These are phyloP conservation scores for Drosophila tropicalis DNA, from an alignment of 1,140 invertebrate species.

Conservation along the genomic window DNA sequence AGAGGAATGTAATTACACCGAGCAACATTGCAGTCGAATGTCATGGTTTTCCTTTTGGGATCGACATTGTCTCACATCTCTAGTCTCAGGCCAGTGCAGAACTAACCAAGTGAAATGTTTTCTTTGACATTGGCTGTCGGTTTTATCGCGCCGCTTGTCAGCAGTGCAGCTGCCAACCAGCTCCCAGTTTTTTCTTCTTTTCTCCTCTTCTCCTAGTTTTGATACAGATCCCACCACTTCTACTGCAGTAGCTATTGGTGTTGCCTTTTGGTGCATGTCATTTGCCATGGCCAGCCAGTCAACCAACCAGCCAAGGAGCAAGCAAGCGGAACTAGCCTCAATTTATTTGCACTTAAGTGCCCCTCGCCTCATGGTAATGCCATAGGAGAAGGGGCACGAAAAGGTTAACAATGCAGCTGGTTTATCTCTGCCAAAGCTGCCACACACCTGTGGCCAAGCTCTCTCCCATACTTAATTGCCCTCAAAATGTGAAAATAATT, in stretches of 20 bases:
- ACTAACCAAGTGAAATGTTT: too few relatives aligned
- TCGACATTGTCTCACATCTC: too few relatives aligned
- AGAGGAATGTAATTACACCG: too few relatives aligned
- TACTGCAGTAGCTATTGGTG: conserved; percentile 18
- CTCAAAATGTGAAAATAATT: conserved; percentile 75
- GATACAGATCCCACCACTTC: not conserved
- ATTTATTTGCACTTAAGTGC: conserved; percentile 75
- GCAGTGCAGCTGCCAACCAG: too few relatives aligned
- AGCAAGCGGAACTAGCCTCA: conserved; percentile 60
- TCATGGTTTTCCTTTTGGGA: too few relatives aligned
- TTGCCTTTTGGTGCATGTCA: conserved; percentile 73
- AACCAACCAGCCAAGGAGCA: conserved; percentile 12
- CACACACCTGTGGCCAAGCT: conserved; percentile 63
- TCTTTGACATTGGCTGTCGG: too few relatives aligned
- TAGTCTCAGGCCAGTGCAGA: too few relatives aligned
- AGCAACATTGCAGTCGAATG: too few relatives aligned
- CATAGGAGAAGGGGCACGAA: conserved; percentile 34
- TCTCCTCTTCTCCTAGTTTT: too few relatives aligned
- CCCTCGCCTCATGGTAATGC: not conserved
- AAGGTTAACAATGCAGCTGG: conserved; percentile 73
- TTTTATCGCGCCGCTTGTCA: too few relatives aligned
- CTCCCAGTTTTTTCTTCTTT: too few relatives aligned
- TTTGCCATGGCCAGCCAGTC: conserved; percentile 49
- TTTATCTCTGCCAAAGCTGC: conserved; percentile 52
- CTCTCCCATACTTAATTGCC: conserved; percentile 62